Conservation (phyloP, 2,888 invertebrate genomes). For the Euplexia lucipara region DNA sequence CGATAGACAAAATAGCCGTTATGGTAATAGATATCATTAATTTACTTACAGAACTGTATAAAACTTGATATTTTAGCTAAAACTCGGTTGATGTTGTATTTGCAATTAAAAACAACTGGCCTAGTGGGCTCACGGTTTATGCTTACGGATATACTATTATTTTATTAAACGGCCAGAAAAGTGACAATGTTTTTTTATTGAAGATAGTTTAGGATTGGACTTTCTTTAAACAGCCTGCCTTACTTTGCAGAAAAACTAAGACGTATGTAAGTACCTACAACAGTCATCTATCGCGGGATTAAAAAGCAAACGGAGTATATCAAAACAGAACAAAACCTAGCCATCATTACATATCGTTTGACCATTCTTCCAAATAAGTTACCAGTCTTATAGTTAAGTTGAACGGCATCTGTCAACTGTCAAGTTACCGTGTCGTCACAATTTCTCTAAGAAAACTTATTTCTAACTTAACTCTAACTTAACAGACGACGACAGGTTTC, state of each 20-base stretch:
- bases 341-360: too few relatives aligned
- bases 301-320: too few relatives aligned
- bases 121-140: background rate
- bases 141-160: too few relatives aligned
- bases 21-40: conserved; percentile 13
- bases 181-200: too few relatives aligned
- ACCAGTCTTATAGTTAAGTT: background rate
- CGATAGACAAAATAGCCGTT: conserved; percentile 8
- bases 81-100: conserved; percentile 17
- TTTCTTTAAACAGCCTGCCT: too few relatives aligned
- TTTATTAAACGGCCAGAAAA: too few relatives aligned
- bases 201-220: too few relatives aligned
- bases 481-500: conserved; percentile 26
- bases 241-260: too few relatives aligned
- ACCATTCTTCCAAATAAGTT: background rate
- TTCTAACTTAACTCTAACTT: conserved; percentile 19
- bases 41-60: conserved; percentile 27
- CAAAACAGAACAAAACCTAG: too few relatives aligned
- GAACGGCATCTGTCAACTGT: background rate
- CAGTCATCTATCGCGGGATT: too few relatives aligned
- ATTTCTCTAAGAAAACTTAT: conserved; percentile 23
- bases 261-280: too few relatives aligned
- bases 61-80: conserved; percentile 19
- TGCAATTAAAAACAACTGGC: conserved; percentile 14
- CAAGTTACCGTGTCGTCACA: background rate